Conservation (phyloP, 2,113 vertebrate genomes). For the Turdus rufiventris region DNA sequence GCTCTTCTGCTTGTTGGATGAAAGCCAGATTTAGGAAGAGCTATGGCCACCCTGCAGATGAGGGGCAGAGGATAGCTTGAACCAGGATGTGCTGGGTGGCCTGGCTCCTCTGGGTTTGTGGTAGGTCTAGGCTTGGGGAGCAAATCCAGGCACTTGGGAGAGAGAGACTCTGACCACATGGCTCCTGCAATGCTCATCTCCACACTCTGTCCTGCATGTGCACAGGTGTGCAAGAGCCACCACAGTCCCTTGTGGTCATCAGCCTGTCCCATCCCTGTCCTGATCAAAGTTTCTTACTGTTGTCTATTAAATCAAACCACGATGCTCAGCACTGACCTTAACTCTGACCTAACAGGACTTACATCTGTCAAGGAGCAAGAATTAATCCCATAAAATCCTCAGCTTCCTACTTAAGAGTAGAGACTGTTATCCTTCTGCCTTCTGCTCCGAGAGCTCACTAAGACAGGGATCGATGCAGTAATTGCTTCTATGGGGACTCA, state of each 20-base stretch:
- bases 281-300: neutral
- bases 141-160: accelerated
- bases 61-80: neutral
- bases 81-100: neutral
- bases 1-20: neutral
- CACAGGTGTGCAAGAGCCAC: neutral
- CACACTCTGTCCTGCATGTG: neutral
- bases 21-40: neutral
- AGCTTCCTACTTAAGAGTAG: constrained; percentile 42
- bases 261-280: neutral
- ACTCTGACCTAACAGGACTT: neutral
- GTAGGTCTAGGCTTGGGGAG: neutral
- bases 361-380: constrained; percentile 37
- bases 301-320: neutral
- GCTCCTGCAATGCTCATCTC: accelerated
- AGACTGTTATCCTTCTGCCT: constrained; percentile 30
- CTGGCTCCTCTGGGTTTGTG: neutral
- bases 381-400: constrained; percentile 46
- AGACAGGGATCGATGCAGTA: neutral
- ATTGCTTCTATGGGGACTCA: neutral
- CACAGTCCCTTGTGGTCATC: accelerated
- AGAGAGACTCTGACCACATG: neutral
- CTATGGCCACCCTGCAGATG: neutral
- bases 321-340: neutral
- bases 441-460: neutral